phyloP scores from a whole-genome alignment of 2,888 invertebrate species.

The Synanthedon andrenaeformis region DNA sequence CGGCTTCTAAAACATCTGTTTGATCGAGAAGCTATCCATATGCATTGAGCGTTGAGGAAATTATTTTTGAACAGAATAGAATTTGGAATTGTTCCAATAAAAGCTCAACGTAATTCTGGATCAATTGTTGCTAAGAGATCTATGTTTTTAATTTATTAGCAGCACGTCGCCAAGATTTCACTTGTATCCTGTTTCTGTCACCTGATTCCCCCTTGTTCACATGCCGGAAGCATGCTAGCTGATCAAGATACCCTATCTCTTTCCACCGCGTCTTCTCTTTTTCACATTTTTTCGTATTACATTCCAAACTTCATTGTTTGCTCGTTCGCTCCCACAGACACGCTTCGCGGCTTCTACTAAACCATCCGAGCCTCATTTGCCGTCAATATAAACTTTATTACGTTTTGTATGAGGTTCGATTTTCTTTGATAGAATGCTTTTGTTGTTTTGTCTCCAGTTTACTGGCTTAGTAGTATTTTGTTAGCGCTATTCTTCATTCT shows the following conservation, averaged over 20 bases:
- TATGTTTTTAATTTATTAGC: constrained; percentile 1
- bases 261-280: constrained; percentile 19
- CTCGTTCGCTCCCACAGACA: constrained; percentile 45
- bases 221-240: constrained; percentile 35
- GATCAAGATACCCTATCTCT: constrained; percentile 17
- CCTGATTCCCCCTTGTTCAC: constrained; percentile 11
- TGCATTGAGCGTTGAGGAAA: too few relatives aligned
- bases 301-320: constrained; percentile 57
- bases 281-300: constrained; percentile 38
- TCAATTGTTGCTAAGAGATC: constrained; percentile 7
- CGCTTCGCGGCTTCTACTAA: constrained; percentile 28
- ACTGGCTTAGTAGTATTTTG: constrained; percentile 14
- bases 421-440: constrained; percentile 1
- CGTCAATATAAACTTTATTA: constrained; percentile 19
- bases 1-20: too few relatives aligned
- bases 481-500: constrained; percentile 15
- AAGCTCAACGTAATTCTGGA: constrained; percentile 5
- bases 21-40: too few relatives aligned
- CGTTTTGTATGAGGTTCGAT: constrained; percentile 7
- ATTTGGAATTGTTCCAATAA: constrained; percentile 7
- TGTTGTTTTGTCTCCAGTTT: constrained; percentile 4
- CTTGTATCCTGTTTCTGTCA: constrained; percentile 2
- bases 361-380: constrained; percentile 12
- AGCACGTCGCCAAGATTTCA: too few relatives aligned
- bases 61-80: too few relatives aligned